phyloP scores from a whole-genome alignment of 2,113 vertebrate genomes.

The Antennarius striatus region DNA sequence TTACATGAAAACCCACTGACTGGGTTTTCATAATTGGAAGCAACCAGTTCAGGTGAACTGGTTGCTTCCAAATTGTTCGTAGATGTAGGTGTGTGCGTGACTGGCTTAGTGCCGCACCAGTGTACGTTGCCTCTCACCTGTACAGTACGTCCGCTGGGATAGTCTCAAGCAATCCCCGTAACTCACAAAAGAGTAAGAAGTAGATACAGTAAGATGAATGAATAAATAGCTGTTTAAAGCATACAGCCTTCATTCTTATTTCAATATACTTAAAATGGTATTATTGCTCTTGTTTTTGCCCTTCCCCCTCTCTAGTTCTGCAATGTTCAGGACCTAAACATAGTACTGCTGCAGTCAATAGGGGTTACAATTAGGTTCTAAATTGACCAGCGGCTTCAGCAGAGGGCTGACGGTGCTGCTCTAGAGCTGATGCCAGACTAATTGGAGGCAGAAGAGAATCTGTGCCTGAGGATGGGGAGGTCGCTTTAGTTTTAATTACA shows the following conservation, averaged over 20 bases:
- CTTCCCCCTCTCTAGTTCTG: not conserved
- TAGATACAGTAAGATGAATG: too few relatives aligned
- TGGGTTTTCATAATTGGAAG: too few relatives aligned
- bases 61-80: too few relatives aligned
- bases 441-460: slow-evolving; percentile 32
- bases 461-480: not conserved
- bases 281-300: too few relatives aligned
- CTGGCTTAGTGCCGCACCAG: too few relatives aligned
- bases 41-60: too few relatives aligned
- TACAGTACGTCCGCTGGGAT: too few relatives aligned
- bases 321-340: not conserved
- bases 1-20: too few relatives aligned
- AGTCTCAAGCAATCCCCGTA: too few relatives aligned
- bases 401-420: slow-evolving; percentile 9
- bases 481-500: slow-evolving; percentile 48
- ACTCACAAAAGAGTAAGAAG: too few relatives aligned
- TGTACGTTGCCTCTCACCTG: too few relatives aligned
- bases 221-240: not conserved
- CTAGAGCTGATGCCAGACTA: slow-evolving; percentile 20
- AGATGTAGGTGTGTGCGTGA: too few relatives aligned
- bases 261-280: not conserved
- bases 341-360: not conserved
- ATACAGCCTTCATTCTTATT: not conserved
- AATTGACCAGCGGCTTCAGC: slow-evolving; percentile 30
- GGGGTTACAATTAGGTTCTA: slow-evolving; percentile 30